phyloP scores from a whole-genome alignment of 2,888 invertebrate species.

The Sphaeridia pumilis region DNA sequence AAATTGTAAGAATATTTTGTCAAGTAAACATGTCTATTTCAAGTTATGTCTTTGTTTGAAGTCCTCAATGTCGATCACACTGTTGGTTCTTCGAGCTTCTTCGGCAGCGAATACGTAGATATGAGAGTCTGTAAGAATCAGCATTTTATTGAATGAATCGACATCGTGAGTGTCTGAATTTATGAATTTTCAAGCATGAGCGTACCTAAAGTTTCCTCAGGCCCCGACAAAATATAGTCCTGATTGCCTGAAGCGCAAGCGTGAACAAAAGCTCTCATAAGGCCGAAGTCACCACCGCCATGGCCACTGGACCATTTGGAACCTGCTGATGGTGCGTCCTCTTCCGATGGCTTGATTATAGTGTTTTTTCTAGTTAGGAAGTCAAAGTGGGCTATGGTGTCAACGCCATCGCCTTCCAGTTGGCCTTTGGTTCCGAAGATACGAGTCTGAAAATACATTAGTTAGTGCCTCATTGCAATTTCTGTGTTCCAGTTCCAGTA shows the following conservation, averaged over 20 bases:
- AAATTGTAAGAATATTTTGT: no score
- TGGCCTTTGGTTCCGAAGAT: constrained; percentile 41
- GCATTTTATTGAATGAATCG: not conserved
- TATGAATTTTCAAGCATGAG: not conserved
- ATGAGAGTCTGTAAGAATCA: constrained; percentile 28
- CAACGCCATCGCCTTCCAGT: constrained; percentile 34
- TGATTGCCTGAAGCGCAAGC: constrained; percentile 30
- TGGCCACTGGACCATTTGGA: constrained; percentile 24
- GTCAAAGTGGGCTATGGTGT: constrained; percentile 28
- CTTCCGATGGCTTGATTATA: constrained; percentile 19
- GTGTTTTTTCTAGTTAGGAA: constrained; percentile 27
- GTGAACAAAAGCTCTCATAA: constrained; percentile 26
- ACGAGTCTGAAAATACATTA: constrained; percentile 34
- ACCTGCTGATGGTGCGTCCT: not conserved
- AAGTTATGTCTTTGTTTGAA: constrained; percentile 18
- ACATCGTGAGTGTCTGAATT: not conserved
- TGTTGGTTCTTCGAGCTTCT: constrained; percentile 23
- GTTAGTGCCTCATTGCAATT: no score
- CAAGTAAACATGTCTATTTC: no score
- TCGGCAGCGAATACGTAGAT: constrained; percentile 35
- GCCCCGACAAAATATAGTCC: constrained; percentile 26
- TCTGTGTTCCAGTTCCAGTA: not conserved
- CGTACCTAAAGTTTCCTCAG: constrained; percentile 33
- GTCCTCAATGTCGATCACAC: constrained; percentile 27
- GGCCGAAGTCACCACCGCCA: constrained; percentile 27